These are phyloP conservation scores for Jacana jacana DNA, from an alignment of 2,113 vertebrate species.

Conservation along the genomic window DNA sequence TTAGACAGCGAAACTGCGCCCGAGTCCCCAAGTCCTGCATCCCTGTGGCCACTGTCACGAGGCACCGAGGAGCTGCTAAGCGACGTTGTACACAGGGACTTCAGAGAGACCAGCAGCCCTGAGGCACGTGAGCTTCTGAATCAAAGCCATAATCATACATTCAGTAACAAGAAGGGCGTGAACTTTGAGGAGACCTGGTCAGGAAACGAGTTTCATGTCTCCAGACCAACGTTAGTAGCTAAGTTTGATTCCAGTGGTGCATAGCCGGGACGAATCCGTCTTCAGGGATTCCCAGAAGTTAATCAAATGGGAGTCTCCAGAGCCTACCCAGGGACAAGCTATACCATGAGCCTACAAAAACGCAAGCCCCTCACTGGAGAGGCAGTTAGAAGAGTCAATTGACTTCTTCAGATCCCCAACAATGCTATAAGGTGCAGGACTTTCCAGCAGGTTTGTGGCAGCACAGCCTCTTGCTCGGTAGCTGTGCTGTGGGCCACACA, in stretches of 20 bases:
- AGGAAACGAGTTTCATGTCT: not conserved
- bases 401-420: not conserved
- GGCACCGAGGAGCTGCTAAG: not conserved
- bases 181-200: not conserved
- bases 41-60: not conserved
- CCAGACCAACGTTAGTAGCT: not conserved
- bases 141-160: not conserved
- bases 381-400: not conserved
- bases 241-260: not conserved
- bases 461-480: no score
- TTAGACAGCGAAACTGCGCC: not conserved
- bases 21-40: not conserved
- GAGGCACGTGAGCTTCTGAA: not conserved
- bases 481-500: not conserved
- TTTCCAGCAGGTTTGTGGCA: not conserved
- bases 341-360: not conserved
- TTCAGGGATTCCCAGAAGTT: not conserved
- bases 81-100: not conserved
- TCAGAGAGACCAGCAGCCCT: not conserved
- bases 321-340: not conserved
- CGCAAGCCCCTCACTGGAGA: fast-evolving
- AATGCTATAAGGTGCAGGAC: fast-evolving
- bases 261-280: not conserved
- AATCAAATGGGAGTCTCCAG: not conserved
- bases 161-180: not conserved